A percentile compares a stretch with the other conserved stretches of the same genome.
Evolutionary conservation across 2,888 invertebrate species (phyloP).

Genomic region (Agrochola lota): DNA sequence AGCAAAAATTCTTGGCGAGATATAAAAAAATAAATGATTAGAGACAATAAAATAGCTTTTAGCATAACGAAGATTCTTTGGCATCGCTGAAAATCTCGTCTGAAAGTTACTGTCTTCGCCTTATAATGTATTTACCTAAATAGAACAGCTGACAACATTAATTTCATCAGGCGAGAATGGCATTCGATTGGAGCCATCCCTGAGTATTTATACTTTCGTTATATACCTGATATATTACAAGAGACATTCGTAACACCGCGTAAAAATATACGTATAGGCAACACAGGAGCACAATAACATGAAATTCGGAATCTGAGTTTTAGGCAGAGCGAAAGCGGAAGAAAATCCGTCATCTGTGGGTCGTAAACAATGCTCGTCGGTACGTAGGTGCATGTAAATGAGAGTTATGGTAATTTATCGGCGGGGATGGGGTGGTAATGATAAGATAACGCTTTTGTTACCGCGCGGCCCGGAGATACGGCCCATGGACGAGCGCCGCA

Average conservation of each 20-base stretch:
- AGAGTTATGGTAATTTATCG: conserved; percentile 88
- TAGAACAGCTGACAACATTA: conserved; percentile 44
- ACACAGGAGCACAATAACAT: conserved; percentile 58
- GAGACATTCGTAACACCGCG: conserved; percentile 43
- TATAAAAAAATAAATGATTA: conserved; percentile 66
- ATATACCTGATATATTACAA: conserved; percentile 47
- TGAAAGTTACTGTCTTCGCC: conserved; percentile 50
- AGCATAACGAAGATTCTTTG: conserved; percentile 68
- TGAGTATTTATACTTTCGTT: conserved; percentile 52
- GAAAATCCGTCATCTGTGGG: conserved; percentile 88
- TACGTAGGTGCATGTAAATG: conserved; percentile 87
- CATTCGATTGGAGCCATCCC: conserved; percentile 54
- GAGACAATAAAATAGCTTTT: conserved; percentile 68
- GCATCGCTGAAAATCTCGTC: conserved; percentile 58
- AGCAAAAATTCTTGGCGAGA: conserved; percentile 69
- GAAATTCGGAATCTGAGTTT: conserved; percentile 68
- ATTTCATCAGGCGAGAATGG: conserved; percentile 37
- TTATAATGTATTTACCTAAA: conserved; percentile 56
- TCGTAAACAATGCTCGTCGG: conserved; percentile 86
- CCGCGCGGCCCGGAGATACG: conserved; percentile 83
- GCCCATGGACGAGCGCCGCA: conserved; percentile 70
- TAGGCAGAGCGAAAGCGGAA: conserved; percentile 83
- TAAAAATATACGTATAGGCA: conserved; percentile 35
- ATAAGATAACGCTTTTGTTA: conserved; percentile 88
- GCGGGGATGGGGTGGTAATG: conserved; percentile 84